Evolutionary conservation across 2,113 vertebrate species (phyloP), one percentile per base, ranked within the genome.

Genomic region (Barnardius zonarius): DNA sequence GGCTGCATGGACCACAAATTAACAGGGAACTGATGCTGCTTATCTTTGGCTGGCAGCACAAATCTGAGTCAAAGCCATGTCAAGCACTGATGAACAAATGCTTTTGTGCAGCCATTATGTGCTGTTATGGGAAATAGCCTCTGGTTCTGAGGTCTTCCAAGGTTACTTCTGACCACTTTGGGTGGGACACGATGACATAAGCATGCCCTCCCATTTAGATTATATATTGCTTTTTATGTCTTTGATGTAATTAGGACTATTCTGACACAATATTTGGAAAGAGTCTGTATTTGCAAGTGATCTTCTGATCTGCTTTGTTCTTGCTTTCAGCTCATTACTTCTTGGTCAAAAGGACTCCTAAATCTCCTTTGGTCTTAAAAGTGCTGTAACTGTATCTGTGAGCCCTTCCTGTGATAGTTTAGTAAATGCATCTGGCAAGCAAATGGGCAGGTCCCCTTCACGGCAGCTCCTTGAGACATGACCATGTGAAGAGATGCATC

Each of bases 11-110:
- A 51, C 27, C 57, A 74, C 18, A 64, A 48, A 61, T 88, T 78
- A 68, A 55, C 4, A n/a, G 46, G 35, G 78, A 88, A 55, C 51
- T 72, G 55, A 72, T 88, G 72, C 41, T 88, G 83, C 72, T 96
- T 88, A 44, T 66, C 59, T 77, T 83, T 75, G 43, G 18, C 68
- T 91, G 35, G 51, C 64, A 86, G 51, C 51, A 62, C 33, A 88
- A 48, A 74, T 84, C 76, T 61, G 57, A 84, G 76, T 19, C 49
- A 95, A 91, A 90, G 16, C 24, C 23, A 3, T 62, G 35, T 33
- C 55, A 76, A 91, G 16, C 4, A 6, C 1, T 52, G 77, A 91
- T 52, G 23, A 81, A 31, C 9, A 84, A 86, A 75, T 7, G 5
- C 0, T 4, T 3, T 30, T 67, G 11, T 64, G 64, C 3, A 2